A percentile compares a stretch with the other conserved stretches of the same genome.
Evolutionary conservation across 2,888 invertebrate genomes (phyloP).

Genomic region (Nemurella pictetii): DNA sequence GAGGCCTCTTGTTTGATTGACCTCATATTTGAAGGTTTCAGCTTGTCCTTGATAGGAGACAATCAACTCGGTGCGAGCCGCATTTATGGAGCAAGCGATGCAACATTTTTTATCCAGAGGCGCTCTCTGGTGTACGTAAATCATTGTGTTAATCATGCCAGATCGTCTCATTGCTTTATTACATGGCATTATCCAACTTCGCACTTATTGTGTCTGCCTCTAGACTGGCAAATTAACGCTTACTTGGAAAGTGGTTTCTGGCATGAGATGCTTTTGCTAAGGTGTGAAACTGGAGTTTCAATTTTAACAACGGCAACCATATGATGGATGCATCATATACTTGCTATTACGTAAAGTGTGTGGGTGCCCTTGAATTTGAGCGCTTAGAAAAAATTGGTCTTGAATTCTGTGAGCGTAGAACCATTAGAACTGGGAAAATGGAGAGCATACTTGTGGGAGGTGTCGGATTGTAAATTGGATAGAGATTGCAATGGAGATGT

Average conservation of each 20-base stretch:
- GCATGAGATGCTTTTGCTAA: neutral
- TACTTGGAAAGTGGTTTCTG: neutral
- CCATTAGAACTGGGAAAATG: neutral
- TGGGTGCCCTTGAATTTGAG: neutral
- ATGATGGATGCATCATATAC: neutral
- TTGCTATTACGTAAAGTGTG: neutral
- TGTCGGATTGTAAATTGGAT: neutral
- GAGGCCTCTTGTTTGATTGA: neutral
- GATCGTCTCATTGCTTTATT: neutral
- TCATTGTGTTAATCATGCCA: neutral
- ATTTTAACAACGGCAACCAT: neutral
- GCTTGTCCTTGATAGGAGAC: neutral
- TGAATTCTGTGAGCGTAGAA: neutral
- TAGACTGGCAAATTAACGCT: too few species aligned
- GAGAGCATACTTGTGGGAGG: neutral
- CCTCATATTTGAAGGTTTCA: slow-evolving; percentile 19
- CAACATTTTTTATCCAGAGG: neutral
- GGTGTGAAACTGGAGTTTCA: neutral
- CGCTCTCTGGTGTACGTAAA: neutral
- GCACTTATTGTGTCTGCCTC: neutral
- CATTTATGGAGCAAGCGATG: neutral
- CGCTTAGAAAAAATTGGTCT: neutral
- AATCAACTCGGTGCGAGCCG: slow-evolving; percentile 1
- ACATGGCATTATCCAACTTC: neutral
- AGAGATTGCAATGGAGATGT: neutral